Evolutionary conservation across 2,888 invertebrate species (phyloP), one percentile per base, ranked within the genome.

Genomic region (Machimus atricapillus): DNA sequence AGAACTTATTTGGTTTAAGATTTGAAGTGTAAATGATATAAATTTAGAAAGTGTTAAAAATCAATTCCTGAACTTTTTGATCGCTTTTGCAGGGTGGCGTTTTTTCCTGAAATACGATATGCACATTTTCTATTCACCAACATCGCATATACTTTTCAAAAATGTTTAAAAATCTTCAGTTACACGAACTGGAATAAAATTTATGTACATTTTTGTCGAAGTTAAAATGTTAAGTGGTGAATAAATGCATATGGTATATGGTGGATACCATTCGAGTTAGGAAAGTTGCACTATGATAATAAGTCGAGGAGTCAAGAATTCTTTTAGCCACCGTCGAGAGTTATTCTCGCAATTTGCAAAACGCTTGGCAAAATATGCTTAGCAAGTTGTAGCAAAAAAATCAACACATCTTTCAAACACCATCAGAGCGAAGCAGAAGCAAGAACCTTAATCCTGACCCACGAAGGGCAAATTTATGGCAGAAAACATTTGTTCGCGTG

Each of bases 401-500:
- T 27, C 66, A 66, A 19, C 27, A 66, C 23, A 66, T 66, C 66
- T 66, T 66, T 7, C 8, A 12, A 23, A 8, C 19, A 12, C 19
- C 19, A n/a, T n/a, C 66, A 66, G 66, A 66, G n/a, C n/a, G 23
- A 66, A 34, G 7, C 43, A 46, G 27, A 27, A 23, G 2, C 23
- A 66, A 27, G 19, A 23, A 12, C 8, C 66, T 19, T 66, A 66
- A 27, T 23, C 66, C 66, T 66, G 66, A 23, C 66, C 66, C 12
- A 40, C 12, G 19, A 27, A 66, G 66, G n/a, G 34, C 58, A 66
- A 23, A 86, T 86, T 86, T 86, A 76, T 86, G 46, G 52, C 31
- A 27, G 58, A 34, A 40, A 86, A 86, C 86, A 86, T 77, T 77
- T 76, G 86, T 46, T 86, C 27, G 77, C 52, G 23, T 66, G 76